Conservation (phyloP, 2,888 invertebrate species). For the Drosophila kanekoi region DNA sequence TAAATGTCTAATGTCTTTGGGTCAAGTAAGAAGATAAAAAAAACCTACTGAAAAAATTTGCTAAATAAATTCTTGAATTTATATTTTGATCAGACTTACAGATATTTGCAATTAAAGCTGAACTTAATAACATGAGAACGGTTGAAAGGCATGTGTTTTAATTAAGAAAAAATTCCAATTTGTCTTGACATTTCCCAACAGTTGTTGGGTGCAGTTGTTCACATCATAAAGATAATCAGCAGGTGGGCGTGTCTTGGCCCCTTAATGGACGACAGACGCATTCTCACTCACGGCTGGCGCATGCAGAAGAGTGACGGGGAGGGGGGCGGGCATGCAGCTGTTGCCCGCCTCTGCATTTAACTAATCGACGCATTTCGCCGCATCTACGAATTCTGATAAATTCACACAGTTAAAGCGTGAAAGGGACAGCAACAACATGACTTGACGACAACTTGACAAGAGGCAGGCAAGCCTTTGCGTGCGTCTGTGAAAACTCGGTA, state of each 20-base stretch:
- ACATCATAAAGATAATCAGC: conserved; percentile 16
- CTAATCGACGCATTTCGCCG: conserved; percentile 20
- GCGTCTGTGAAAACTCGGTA: too few relatives aligned
- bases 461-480: neutral
- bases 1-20: conserved; percentile 25
- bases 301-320: accelerated
- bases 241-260: conserved; percentile 32
- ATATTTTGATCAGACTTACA: neutral
- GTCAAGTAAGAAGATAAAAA: conserved; percentile 6
- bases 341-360: neutral
- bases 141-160: neutral
- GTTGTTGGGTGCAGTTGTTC: neutral
- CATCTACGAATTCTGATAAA: conserved; percentile 6
- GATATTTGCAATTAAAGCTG: too few relatives aligned
- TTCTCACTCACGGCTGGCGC: neutral
- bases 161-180: neutral
- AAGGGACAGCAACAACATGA: neutral
- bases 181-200: neutral
- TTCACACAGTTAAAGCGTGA: conserved; percentile 14
- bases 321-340: neutral
- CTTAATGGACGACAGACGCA: conserved; percentile 30
- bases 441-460: conserved; percentile 2
- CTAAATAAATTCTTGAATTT: neutral
- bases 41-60: neutral
- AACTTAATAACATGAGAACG: conserved; percentile 1